phyloP scores from a whole-genome alignment of 2,797 vertebrate species.

The Lutra lutra region DNA sequence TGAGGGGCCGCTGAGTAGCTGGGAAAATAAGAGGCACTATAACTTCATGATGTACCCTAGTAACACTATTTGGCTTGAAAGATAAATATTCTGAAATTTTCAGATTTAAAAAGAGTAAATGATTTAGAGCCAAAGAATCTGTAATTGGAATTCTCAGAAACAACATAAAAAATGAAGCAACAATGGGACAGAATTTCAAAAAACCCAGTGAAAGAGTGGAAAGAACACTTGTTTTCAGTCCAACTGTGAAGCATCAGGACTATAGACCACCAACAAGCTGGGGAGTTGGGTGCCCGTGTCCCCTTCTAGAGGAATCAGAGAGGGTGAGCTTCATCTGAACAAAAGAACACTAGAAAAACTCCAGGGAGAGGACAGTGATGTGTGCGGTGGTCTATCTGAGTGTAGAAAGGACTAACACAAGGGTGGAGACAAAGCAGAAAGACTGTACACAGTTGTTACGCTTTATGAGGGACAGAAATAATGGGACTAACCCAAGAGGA shows the following conservation, averaged over 20 bases:
- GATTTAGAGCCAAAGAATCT: not conserved
- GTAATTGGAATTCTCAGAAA: not conserved
- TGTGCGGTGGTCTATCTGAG: not conserved
- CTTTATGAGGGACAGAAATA: not conserved
- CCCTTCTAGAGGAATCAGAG: not conserved
- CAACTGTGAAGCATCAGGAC: not conserved
- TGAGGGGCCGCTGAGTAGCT: not conserved
- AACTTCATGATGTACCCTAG: not conserved
- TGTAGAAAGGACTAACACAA: not conserved
- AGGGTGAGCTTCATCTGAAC: not conserved
- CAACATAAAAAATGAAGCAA: not conserved
- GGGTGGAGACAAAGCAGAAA: not conserved
- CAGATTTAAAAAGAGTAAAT: not conserved
- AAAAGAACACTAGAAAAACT: not conserved
- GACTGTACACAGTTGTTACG: not conserved
- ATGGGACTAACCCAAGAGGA: not conserved
- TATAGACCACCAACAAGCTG: not conserved
- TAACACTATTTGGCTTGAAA: not conserved
- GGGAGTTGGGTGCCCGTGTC: fast-evolving
- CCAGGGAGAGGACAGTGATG: fast-evolving
- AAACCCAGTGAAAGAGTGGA: not conserved
- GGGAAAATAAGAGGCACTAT: not conserved
- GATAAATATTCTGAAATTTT: not conserved
- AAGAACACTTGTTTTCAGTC: not conserved
- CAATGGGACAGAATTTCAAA: not conserved